Evolutionary conservation across 2,113 vertebrate species (phyloP).

Genomic region (Ranitomeya imitator): DNA sequence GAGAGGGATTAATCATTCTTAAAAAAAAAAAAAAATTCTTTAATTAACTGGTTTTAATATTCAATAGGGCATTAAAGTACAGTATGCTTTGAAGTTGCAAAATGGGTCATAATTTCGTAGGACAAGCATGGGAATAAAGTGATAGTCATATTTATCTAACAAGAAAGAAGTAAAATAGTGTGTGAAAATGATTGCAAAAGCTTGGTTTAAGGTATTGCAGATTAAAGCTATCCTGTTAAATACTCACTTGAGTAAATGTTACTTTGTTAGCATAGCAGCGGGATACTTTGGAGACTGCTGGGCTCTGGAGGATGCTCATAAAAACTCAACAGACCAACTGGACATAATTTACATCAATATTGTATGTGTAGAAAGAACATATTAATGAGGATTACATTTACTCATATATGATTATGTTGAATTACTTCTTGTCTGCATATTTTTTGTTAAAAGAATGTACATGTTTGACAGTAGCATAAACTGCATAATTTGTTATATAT

Average conservation of each 20-base stretch:
- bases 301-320: constrained; percentile 40
- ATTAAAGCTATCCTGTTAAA: constrained; percentile 48
- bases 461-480: not conserved
- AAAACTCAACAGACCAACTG: constrained; percentile 26
- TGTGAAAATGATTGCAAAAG: constrained; percentile 20
- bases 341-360: constrained; percentile 28
- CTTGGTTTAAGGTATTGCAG: constrained; percentile 16
- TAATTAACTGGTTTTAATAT: no score
- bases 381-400: not conserved
- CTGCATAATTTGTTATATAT: not conserved
- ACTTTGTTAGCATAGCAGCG: constrained; percentile 51
- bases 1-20: no score
- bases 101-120: not conserved
- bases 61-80: not conserved
- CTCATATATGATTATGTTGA: not conserved
- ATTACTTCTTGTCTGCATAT: constrained; percentile 4
- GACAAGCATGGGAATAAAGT: not conserved
- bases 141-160: not conserved
- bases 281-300: constrained; percentile 42
- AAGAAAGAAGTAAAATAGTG: not conserved
- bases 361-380: constrained; percentile 41
- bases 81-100: not conserved
- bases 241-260: constrained; percentile 35
- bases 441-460: not conserved
- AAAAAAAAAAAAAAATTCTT: no score